Conservation (phyloP, 2,888 invertebrate genomes). For the Drosophila barbarae region DNA sequence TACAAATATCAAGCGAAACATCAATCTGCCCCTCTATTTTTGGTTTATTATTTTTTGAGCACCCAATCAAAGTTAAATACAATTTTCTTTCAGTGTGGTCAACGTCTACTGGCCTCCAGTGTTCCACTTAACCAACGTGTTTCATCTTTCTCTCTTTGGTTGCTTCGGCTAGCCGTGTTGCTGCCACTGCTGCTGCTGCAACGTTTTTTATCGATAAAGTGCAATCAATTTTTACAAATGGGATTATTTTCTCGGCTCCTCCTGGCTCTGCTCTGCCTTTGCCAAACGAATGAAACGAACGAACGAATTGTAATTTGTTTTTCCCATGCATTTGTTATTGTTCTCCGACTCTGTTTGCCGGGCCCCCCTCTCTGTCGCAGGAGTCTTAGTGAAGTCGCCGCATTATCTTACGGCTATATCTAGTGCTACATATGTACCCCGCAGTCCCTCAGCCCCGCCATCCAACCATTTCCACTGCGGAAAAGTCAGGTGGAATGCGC, state of each 20-base stretch:
- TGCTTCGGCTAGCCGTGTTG: conserved; percentile 1
- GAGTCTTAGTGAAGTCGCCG: conserved; percentile 70
- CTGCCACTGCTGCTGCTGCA: conserved; percentile 16
- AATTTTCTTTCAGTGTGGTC: conserved; percentile 42
- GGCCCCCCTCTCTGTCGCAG: conserved; percentile 32
- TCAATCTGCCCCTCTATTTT: background rate
- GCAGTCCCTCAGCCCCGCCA: background rate
- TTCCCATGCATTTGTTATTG: conserved; percentile 73
- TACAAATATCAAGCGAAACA: no score
- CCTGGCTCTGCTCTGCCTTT: conserved; percentile 4
- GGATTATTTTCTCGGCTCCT: conserved; percentile 65
- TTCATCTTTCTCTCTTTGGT: conserved; percentile 54
- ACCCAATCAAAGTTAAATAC: no score
- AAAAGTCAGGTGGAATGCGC: conserved; percentile 28
- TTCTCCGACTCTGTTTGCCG: conserved; percentile 43
- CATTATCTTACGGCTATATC: conserved; percentile 63
- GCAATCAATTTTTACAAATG: conserved; percentile 75
- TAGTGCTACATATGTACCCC: conserved; percentile 33
- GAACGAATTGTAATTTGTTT: conserved; percentile 73
- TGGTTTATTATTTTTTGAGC: background rate
- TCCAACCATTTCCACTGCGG: conserved; percentile 1
- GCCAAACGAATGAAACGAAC: conserved; percentile 10
- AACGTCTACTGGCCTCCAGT: conserved; percentile 38
- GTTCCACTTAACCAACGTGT: conserved; percentile 52
- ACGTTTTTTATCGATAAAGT: conserved; percentile 71